Evolutionary conservation across 2,113 vertebrate species (phyloP).

Genomic region (Balaenoptera acutorostrata): DNA sequence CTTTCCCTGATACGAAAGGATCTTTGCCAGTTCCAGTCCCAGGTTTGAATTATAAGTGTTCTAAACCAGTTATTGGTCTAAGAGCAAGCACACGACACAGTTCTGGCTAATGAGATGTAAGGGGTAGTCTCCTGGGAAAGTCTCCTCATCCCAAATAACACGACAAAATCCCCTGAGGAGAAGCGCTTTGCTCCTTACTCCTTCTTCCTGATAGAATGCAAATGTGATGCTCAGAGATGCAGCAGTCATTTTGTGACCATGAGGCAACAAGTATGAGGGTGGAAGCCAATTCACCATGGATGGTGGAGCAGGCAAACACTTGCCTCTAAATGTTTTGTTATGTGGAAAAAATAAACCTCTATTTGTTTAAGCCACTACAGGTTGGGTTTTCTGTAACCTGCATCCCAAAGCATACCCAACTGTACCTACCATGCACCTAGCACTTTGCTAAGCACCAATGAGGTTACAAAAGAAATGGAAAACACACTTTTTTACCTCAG

Average conservation of each 20-base stretch:
- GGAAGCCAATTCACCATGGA: background rate
- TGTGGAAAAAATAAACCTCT: background rate
- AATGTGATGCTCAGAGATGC: background rate
- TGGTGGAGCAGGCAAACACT: background rate
- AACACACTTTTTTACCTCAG: background rate
- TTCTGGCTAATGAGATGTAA: background rate
- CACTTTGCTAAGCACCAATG: background rate
- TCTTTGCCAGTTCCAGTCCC: background rate
- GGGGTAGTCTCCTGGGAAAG: background rate
- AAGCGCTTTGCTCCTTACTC: background rate
- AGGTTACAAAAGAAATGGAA: conserved; percentile 1
- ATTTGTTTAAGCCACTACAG: background rate
- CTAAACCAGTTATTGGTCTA: background rate
- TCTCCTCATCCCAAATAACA: background rate
- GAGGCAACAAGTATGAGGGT: background rate
- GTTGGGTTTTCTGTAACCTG: background rate
- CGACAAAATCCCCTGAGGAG: background rate
- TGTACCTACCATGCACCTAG: background rate
- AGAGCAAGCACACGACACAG: background rate
- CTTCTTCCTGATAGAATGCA: background rate
- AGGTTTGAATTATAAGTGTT: background rate
- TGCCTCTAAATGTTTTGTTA: background rate
- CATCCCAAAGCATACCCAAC: background rate
- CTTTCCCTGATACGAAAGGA: background rate
- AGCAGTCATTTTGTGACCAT: background rate